Evolutionary conservation across 2,888 invertebrate species (phyloP).

Genomic region (Antheraea yamamai): DNA sequence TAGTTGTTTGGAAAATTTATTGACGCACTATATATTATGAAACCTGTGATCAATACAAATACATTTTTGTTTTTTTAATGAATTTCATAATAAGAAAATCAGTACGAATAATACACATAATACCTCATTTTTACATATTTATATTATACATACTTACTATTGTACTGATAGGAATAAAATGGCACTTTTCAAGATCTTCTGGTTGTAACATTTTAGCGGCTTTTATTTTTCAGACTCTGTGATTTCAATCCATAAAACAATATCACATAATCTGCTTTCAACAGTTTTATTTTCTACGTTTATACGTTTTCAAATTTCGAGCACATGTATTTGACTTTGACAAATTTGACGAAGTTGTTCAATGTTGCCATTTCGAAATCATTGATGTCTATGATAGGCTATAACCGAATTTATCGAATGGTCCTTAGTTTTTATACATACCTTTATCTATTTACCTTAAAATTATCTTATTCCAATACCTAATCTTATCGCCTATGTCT

Average conservation of each 20-base stretch:
- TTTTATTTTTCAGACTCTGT: background rate
- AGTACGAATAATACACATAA: no score
- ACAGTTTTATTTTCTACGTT: background rate
- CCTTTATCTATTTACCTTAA: no score
- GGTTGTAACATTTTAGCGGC: conserved; percentile 19
- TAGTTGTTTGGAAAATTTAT: background rate
- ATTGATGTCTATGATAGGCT: background rate
- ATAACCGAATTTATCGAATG: no score
- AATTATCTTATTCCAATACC: no score
- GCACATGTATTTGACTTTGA: conserved; percentile 9
- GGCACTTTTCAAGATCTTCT: conserved; percentile 39
- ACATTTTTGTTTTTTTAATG: no score
- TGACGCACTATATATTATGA: no score
- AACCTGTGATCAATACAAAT: no score
- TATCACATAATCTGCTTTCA: background rate
- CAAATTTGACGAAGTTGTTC: background rate
- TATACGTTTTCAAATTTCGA: background rate
- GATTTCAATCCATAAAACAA: background rate
- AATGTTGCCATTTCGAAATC: background rate
- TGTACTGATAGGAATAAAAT: conserved; percentile 53
- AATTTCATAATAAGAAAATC: background rate
- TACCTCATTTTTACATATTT: background rate
- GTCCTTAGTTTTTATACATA: no score
- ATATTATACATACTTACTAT: conserved; percentile 53
- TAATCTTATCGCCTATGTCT: no score